phyloP scores from a whole-genome alignment of 1,140 invertebrate species.

The Drosophila paulistorum region DNA sequence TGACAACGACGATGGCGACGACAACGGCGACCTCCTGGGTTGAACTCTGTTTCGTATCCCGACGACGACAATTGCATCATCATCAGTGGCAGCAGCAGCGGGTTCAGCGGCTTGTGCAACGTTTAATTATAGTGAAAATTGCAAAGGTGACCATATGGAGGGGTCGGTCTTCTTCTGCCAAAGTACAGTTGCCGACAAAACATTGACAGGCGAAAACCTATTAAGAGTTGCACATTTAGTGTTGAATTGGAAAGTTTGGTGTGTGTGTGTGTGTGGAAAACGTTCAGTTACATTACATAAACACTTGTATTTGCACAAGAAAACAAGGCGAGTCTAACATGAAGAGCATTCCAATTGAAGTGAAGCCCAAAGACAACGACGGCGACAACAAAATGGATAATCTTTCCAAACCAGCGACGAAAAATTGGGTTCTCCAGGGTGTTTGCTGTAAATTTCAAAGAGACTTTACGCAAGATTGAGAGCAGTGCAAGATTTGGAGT shows the following conservation, averaged over 20 bases:
- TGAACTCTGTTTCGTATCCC: conserved; percentile 42
- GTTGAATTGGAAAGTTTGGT: conserved; percentile 2
- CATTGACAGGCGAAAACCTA: conserved; percentile 2
- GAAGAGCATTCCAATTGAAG: not conserved
- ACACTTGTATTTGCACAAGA: not conserved
- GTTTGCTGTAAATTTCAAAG: not conserved
- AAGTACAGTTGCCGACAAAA: conserved; percentile 45
- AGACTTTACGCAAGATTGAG: not conserved
- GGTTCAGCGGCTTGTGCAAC: conserved; percentile 10
- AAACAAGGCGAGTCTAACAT: not conserved
- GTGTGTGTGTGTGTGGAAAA: too few relatives aligned
- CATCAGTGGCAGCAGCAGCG: conserved; percentile 26
- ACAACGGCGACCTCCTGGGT: conserved; percentile 20
- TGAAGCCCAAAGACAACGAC: not conserved
- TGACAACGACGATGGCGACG: conserved; percentile 5
- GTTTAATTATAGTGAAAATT: conserved; percentile 32
- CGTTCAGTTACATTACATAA: not conserved
- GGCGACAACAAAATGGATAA: not conserved
- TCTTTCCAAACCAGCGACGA: not conserved
- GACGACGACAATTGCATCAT: conserved; percentile 62
- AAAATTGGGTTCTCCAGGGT: not conserved
- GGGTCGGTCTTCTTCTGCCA: not conserved
- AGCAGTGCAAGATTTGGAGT: not conserved
- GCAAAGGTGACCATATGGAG: conserved; percentile 24
- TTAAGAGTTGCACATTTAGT: not conserved